Conservation (phyloP, 2,113 vertebrate species). For the Lophura nycthemera region DNA sequence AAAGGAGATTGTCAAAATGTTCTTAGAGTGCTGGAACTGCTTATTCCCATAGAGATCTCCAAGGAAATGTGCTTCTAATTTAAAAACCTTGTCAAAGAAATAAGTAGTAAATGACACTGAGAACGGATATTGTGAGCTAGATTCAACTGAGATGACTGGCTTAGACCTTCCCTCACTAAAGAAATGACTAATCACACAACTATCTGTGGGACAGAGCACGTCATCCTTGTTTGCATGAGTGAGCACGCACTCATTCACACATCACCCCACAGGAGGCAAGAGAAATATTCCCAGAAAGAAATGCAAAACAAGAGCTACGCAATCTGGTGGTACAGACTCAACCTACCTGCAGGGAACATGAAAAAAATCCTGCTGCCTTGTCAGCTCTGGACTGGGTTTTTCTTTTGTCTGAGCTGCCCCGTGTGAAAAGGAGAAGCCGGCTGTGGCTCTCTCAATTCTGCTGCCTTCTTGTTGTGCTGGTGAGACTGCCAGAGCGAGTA, state of each 20-base stretch:
- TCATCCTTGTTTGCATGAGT: not conserved
- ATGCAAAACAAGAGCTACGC: not conserved
- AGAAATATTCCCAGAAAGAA: not conserved
- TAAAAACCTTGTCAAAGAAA: slow-evolving; percentile 26
- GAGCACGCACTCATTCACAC: not conserved
- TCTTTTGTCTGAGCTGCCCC: not conserved
- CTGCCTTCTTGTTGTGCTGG: not conserved
- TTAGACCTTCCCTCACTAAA: not conserved
- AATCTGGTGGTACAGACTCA: not conserved
- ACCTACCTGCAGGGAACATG: not conserved
- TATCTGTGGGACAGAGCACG: not conserved
- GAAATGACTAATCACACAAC: slow-evolving; percentile 1
- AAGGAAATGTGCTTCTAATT: slow-evolving; percentile 60
- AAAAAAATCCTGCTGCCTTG: not conserved
- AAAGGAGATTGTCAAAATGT: slow-evolving; percentile 39
- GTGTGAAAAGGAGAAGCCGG: not conserved
- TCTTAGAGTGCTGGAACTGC: not conserved
- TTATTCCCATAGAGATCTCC: not conserved
- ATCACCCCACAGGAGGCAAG: not conserved
- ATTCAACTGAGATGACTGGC: not conserved
- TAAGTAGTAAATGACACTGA: not conserved
- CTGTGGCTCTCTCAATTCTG: not conserved
- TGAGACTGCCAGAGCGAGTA: not conserved
- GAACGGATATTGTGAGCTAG: not conserved
- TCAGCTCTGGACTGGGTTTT: not conserved